Percentiles rank a stretch among this genome's conserved stretches.
phyloP scores from a whole-genome alignment of 2,797 vertebrate genomes.

The Rhinoraja longicauda region DNA sequence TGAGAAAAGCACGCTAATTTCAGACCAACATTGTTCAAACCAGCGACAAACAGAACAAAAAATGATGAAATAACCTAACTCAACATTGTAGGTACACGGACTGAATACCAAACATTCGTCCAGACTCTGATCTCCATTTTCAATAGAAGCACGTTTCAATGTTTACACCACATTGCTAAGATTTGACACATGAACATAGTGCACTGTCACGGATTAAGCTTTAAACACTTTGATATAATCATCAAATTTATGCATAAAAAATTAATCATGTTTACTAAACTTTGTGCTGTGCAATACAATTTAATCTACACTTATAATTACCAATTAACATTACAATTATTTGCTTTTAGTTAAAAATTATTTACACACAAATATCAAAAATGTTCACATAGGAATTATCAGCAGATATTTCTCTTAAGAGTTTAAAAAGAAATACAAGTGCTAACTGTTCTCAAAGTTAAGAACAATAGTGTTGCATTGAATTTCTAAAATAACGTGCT shows the following conservation, averaged over 20 bases:
- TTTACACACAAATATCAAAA: conserved; percentile 22
- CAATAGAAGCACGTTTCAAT: background rate
- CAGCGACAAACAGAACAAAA: conserved; percentile 1
- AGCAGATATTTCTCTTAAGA: background rate
- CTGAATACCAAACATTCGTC: background rate
- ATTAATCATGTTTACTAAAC: conserved; percentile 19
- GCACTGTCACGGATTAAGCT: background rate
- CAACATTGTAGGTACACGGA: background rate
- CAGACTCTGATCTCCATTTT: background rate
- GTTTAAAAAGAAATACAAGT: background rate
- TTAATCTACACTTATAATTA: background rate
- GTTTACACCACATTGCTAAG: background rate
- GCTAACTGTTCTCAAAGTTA: background rate
- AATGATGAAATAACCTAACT: conserved; percentile 1
- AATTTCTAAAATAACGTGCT: background rate
- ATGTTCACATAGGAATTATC: background rate
- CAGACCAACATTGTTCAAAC: conserved; percentile 5
- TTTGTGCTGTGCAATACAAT: conserved; percentile 7
- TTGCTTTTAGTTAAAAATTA: conserved; percentile 9
- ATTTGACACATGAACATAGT: background rate
- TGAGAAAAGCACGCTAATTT: conserved; percentile 21
- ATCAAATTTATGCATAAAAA: background rate
- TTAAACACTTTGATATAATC: background rate
- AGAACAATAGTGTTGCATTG: background rate
- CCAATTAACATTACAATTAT: conserved; percentile 11